Base-by-base conservation (phyloP, 2,888 invertebrate species). In the Mechanitis mazaeus region DNA sequence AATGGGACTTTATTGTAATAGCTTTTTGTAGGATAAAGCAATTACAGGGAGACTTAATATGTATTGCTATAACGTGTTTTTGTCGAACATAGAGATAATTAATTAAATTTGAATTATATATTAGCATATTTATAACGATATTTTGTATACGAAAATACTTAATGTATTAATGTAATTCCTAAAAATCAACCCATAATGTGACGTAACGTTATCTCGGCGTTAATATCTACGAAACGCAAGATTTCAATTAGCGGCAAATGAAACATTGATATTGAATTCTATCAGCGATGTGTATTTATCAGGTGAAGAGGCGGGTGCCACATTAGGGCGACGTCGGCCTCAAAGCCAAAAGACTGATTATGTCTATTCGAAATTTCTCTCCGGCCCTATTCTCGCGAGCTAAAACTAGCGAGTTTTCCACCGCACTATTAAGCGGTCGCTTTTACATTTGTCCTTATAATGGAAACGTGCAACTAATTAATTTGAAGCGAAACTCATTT, bases 271-370 rank as follows among this genome's bases (percentile, higher is more conserved):
- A 76, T 75, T 74, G 77, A 75, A 77, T 76, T 74, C 73, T 73
- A 77, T 75, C 75, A 73, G 72, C 71, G 70, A 69, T 77, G 80
- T 79, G 79, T 85, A 85, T 87, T 86, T 85, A 86, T 87, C 88
- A 85, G 85, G 79, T 80, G 85, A 81, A 81, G 85, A 85, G 85
- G 81, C 79, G 81, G 76, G 80, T 72, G 79, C 81, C 82, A 84
- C 87, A 87, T 89, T 87, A 86, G 86, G 83, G 85, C 81, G 78
- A 81, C 79, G 77, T 84, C 85, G 79, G 87, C 89, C 86, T 88
- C 89, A 87, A 90, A 89, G 88, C 89, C 90, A 86, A 87, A 88
- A 90, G 90, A 90, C 90, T 89, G 90, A 90, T 90, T 90, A 87
- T 87, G 87, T 88, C 87, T 89, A 89, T 89, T 85, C 89, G 87